phyloP scores from a whole-genome alignment of 1,140 invertebrate genomes.

The Choristoneura fumiferana region DNA sequence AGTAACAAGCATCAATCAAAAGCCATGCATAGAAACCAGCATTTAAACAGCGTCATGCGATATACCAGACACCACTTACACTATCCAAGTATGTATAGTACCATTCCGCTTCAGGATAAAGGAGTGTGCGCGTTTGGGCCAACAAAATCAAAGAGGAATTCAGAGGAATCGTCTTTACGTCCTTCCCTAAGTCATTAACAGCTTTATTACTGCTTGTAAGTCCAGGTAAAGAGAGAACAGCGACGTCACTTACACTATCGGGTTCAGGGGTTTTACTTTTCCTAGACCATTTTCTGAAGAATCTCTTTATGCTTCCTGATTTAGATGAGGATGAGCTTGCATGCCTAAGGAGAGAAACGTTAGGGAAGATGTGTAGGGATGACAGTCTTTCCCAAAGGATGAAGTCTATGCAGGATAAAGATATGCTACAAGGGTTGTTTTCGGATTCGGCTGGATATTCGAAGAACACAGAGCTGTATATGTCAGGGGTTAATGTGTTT shows the following conservation, averaged over 20 bases:
- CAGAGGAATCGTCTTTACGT: constrained; percentile 56
- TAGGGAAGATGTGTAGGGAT: constrained; percentile 54
- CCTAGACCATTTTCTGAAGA: constrained; percentile 45
- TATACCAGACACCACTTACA: constrained; percentile 64
- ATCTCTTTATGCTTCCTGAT: constrained; percentile 48
- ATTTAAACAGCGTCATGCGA: constrained; percentile 45
- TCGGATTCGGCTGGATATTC: constrained; percentile 46
- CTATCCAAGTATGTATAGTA: constrained; percentile 71
- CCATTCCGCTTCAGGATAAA: constrained; percentile 64
- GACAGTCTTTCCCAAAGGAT: constrained; percentile 71
- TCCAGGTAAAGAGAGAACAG: constrained; percentile 57
- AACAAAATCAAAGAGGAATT: constrained; percentile 55
- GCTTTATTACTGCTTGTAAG: constrained; percentile 52
- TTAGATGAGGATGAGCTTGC: constrained; percentile 47
- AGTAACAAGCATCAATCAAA: too few species aligned
- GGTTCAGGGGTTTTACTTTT: constrained; percentile 41
- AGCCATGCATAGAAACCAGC: constrained; percentile 23
- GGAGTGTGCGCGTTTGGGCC: constrained; percentile 54
- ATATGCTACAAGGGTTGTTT: constrained; percentile 30
- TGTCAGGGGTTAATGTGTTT: constrained; percentile 46
- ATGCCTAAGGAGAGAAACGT: constrained; percentile 47
- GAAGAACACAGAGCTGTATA: constrained; percentile 68
- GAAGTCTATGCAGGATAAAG: constrained; percentile 61
- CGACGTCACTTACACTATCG: constrained; percentile 49
- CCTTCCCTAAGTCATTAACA: constrained; percentile 55